A percentile compares a stretch with the other conserved stretches of the same genome.
Conservation (phyloP, 2,113 vertebrate genomes). For the Felis chaus region DNA sequence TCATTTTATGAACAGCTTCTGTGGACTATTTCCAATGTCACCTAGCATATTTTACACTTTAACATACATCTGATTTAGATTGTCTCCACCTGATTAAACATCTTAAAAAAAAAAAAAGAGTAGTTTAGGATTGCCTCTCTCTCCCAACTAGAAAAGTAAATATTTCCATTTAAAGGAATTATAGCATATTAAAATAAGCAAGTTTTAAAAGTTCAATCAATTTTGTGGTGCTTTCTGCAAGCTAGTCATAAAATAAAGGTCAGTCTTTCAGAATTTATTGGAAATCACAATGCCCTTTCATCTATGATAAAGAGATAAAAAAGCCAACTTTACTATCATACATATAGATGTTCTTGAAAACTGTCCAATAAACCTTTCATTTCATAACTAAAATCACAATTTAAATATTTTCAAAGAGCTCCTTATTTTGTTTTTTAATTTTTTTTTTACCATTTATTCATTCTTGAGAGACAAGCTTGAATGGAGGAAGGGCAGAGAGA, state of each 20-base stretch:
- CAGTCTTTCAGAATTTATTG: slow-evolving; percentile 18
- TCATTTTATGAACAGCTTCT: slow-evolving; percentile 35
- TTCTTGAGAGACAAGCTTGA: no score
- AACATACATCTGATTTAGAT: not conserved
- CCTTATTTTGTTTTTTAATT: not conserved
- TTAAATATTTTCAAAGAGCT: not conserved
- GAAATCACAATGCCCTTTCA: not conserved
- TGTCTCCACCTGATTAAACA: not conserved
- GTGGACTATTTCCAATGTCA: not conserved
- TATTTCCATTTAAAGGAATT: not conserved
- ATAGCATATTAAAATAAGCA: not conserved
- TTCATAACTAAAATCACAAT: slow-evolving; percentile 19
- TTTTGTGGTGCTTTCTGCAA: not conserved
- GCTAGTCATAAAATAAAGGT: not conserved
- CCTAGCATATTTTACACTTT: not conserved
- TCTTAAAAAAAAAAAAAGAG: not conserved
- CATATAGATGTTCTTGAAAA: not conserved
- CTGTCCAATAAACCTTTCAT: not conserved
- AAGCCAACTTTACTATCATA: not conserved
- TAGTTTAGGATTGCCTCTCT: not conserved
- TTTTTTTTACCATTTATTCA: no score
- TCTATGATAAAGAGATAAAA: not conserved
- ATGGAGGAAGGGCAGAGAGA: no score
- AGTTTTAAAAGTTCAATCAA: not conserved
- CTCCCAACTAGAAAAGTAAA: not conserved